Percentiles rank a stretch among this genome's conserved stretches.
These are phyloP conservation scores for Drosophila ficusphila DNA, from an alignment of 1,140 invertebrate species.

Conservation along the genomic window DNA sequence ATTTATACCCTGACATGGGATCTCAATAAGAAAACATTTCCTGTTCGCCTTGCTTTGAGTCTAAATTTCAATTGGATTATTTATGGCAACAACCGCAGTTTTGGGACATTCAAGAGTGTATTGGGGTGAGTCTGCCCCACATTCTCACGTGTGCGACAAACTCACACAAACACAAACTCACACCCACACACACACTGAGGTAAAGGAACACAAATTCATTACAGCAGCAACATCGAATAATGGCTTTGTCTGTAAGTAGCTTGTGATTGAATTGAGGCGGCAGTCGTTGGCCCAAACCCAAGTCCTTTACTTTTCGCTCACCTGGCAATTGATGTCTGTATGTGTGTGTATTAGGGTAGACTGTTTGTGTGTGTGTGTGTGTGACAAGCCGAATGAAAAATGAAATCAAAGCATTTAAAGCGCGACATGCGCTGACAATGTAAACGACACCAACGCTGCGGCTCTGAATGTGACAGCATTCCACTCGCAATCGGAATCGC, in stretches of 20 bases:
- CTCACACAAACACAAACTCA: neutral
- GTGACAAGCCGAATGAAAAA: constrained; percentile 69
- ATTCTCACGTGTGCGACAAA: constrained; percentile 53
- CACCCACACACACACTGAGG: neutral
- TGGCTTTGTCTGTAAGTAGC: constrained; percentile 78
- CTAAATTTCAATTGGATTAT: constrained; percentile 50
- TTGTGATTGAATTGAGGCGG: constrained; percentile 79
- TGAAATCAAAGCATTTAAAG: constrained; percentile 82
- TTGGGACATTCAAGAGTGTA: constrained; percentile 3
- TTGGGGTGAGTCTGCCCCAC: constrained; percentile 17
- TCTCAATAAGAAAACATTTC: constrained; percentile 32
- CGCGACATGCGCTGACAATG: constrained; percentile 72
- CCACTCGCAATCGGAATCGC: constrained; percentile 13
- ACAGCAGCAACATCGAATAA: constrained; percentile 64
- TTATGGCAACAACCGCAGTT: constrained; percentile 35
- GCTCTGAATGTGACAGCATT: constrained; percentile 55
- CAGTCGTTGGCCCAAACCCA: constrained; percentile 35
- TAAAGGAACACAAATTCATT: constrained; percentile 63
- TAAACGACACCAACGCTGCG: constrained; percentile 50
- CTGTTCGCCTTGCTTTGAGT: constrained; percentile 13
- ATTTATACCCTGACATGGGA: constrained; percentile 34
- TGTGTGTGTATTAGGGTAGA: constrained; percentile 4
- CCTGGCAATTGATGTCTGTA: constrained; percentile 43
- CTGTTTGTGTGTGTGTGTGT: constrained; percentile 7
- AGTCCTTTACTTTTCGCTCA: constrained; percentile 49